Base-by-base conservation (phyloP, 1,140 invertebrate species). In the Drosophila ananassae region DNA sequence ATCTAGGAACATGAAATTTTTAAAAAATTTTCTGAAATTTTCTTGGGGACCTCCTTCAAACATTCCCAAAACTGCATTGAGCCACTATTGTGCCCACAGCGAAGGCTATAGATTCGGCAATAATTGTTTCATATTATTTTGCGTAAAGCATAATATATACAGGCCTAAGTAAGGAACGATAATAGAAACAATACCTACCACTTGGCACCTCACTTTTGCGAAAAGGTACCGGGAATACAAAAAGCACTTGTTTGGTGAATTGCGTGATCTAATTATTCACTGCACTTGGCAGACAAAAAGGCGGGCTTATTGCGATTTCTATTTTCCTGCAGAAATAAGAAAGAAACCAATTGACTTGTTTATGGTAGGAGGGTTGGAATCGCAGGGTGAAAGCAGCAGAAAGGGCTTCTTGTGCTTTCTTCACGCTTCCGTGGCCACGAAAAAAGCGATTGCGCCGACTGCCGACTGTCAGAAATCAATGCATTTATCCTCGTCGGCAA, bases 401-500 rank as follows among this genome's bases (percentile, higher is more conserved):
- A 66, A 66, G 64, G 57, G 58, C 52, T 85, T 71, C 64, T 25
- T 21, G 41, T 73, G 73, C 67, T 74, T 52, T 64, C 82, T 87
- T 85, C 78, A 85, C 74, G 82, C 78, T 87, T 82, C 74, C 83
- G 44, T 85, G 74, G 78, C 13, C 60, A 78, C 56, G 53, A 69
- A 59, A 79, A 59, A 79, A 79, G 68, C 53, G 48, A 57, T 24
- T 66, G 66, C 50, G 59, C 57, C 34, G 51, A 48, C 68, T 69
- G 68, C 71, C 63, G 52, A 63, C 66, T 54, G 64, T 64, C 73
- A 80, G 73, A 85, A 85, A 87, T 87, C 81, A 81, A 85, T 87
- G 81, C 73, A 84, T 71, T 73, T 84, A 84, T 84, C 81, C 82
- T 84, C 79, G 37, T 69, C 61, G 73, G 66, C 66, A 76, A 80